Conservation (phyloP, 2,888 invertebrate species). For the Yponomeuta malinellus region DNA sequence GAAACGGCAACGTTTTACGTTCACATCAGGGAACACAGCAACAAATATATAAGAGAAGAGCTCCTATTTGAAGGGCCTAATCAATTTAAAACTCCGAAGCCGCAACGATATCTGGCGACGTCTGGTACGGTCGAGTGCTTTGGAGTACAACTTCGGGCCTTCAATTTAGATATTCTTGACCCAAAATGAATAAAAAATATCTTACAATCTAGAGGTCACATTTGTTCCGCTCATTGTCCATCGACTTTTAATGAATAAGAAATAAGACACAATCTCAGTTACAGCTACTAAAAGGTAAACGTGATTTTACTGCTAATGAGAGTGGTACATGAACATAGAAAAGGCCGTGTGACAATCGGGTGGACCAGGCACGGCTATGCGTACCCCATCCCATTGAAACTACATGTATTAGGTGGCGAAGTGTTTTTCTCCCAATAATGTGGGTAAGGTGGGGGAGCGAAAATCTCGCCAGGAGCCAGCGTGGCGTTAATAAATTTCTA, state of each 20-base stretch:
- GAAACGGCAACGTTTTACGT: not conserved
- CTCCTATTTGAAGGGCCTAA: not conserved
- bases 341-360: not conserved
- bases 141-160: not conserved
- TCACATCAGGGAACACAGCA: not conserved
- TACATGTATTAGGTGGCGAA: not conserved
- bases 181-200: not conserved
- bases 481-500: constrained; percentile 40
- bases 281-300: not conserved
- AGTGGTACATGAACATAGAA: not conserved
- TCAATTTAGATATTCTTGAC: not conserved
- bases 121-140: not conserved
- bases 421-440: constrained; percentile 4
- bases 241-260: no score
- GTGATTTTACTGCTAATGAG: not conserved
- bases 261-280: not conserved
- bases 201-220: no score
- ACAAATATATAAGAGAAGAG: not conserved
- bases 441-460: not conserved
- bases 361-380: not conserved
- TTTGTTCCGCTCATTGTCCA: no score
- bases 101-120: not conserved
- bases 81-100: not conserved
- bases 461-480: constrained; percentile 16
- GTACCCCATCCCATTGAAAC: not conserved